phyloP scores from a whole-genome alignment of 2,113 vertebrate species.

The Catharus minimus region DNA sequence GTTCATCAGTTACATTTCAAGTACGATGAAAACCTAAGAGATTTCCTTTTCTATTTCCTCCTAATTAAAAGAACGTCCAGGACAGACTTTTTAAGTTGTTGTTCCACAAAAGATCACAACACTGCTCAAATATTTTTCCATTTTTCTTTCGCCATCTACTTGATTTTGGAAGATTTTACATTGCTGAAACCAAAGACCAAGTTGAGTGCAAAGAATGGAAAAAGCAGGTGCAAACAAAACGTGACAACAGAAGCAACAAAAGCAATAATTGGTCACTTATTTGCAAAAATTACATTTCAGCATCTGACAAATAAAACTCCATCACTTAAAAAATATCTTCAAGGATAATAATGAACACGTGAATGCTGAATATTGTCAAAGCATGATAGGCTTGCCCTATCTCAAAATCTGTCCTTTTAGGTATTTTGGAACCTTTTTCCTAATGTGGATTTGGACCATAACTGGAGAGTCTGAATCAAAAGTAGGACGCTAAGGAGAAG shows the following conservation, averaged over 20 bases:
- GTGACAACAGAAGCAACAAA: background rate
- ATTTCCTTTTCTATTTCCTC: background rate
- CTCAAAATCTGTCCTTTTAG: background rate
- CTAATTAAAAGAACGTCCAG: background rate
- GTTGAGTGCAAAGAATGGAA: background rate
- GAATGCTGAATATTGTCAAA: background rate
- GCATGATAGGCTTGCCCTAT: fast-evolving
- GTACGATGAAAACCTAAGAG: background rate
- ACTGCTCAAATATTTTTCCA: background rate
- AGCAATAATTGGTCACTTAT: background rate
- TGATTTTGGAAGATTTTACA: background rate
- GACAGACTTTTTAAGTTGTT: background rate
- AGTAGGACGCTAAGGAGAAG: background rate
- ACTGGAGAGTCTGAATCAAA: background rate
- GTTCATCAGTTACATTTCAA: fast-evolving
- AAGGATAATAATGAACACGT: fast-evolving
- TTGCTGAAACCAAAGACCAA: background rate
- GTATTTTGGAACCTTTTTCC: background rate
- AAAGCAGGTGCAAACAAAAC: background rate
- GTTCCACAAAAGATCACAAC: background rate
- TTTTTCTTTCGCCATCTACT: background rate
- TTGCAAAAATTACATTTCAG: background rate
- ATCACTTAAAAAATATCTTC: background rate
- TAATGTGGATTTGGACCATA: background rate
- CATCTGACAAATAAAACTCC: background rate